Conservation (phyloP, 2,113 vertebrate genomes). For the Chelonoidis abingdonii region DNA sequence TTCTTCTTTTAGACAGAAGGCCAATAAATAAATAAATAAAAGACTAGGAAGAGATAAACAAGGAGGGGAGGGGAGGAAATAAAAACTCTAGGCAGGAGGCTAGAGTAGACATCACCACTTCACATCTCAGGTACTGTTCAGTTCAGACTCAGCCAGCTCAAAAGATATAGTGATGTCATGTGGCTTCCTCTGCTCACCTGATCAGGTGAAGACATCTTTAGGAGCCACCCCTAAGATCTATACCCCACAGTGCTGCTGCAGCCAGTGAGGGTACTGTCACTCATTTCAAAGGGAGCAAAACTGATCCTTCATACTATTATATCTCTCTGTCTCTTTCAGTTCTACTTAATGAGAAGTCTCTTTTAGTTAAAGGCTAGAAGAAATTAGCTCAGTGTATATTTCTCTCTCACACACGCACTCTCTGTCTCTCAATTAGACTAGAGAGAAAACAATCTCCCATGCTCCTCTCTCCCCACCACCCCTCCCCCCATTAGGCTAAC, state of each 20-base stretch:
- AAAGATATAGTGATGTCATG: neutral
- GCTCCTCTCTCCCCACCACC: neutral
- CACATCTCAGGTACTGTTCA: neutral
- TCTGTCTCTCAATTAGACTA: slow-evolving; percentile 51
- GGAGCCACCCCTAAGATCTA: neutral
- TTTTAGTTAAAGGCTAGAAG: slow-evolving; percentile 44
- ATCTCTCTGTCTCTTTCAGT: slow-evolving; percentile 24
- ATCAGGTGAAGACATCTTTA: neutral
- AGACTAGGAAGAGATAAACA: too few species aligned
- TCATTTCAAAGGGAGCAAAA: slow-evolving; percentile 16
- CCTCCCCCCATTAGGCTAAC: slow-evolving; percentile 56
- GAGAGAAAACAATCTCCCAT: slow-evolving; percentile 52
- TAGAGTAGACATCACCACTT: neutral
- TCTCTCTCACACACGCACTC: neutral
- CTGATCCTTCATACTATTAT: slow-evolving; percentile 26
- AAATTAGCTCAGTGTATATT: slow-evolving; percentile 14
- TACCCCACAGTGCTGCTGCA: neutral
- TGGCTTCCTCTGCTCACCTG: neutral
- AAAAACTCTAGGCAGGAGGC: neutral
- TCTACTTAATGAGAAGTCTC: slow-evolving; percentile 14
- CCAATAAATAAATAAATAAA: too few species aligned
- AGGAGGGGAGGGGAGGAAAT: too few species aligned
- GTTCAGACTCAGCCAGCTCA: neutral
- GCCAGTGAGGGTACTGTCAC: neutral
- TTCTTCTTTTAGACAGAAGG: slow-evolving; percentile 4